Base-by-base conservation (phyloP, 2,797 vertebrate genomes). In the Channa striata region DNA sequence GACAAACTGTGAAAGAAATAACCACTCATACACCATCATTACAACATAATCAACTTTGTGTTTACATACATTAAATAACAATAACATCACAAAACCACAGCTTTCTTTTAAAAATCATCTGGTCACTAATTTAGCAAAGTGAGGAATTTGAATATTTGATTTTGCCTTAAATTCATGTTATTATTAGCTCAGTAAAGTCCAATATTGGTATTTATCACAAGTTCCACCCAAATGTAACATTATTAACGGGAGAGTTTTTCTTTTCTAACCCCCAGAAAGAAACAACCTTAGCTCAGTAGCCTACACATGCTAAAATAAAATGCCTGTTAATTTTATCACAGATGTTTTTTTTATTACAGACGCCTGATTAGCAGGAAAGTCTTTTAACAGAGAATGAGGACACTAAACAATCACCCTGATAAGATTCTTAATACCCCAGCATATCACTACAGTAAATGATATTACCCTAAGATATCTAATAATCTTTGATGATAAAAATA, bases 31-130 rank as follows among this genome's bases (percentile, higher is more conserved):
- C 63, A 80, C 51, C 65, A 85, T 81, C 68, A 54, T 61, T 59
- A 80, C 79, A 80, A 53, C 68, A 82, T 72, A 77, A 80, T 67
- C 58, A 78, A 75, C 40, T 42, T 30, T 61, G 43, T 59, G 71
- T 36, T 78, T 57, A 81, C 67, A 75, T 20, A 88, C 61, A 67
- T 80, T 83, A 72, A 78, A 83, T 68, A 86, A 75, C 60, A 83
- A 53, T 20, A 71, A 83, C 23, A 44, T 63, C 19, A 59, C 51
- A 77, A 65, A 72, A 53, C 39, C 58, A 63, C 43, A 21, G 47
- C 59, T 77, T 81, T 81, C 21, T 74, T 68, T 51, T 59, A 16
- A 52, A 25, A 36, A 43, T 47, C 14, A 20, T 34, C 51, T 16
- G 6, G 33, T 19, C 25, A 49, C 44, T 11, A 57, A 3, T 50